Evolutionary conservation across 2,888 invertebrate species (phyloP), one percentile per base, ranked within the genome.

Genomic region (Trissoscelio sp.): DNA sequence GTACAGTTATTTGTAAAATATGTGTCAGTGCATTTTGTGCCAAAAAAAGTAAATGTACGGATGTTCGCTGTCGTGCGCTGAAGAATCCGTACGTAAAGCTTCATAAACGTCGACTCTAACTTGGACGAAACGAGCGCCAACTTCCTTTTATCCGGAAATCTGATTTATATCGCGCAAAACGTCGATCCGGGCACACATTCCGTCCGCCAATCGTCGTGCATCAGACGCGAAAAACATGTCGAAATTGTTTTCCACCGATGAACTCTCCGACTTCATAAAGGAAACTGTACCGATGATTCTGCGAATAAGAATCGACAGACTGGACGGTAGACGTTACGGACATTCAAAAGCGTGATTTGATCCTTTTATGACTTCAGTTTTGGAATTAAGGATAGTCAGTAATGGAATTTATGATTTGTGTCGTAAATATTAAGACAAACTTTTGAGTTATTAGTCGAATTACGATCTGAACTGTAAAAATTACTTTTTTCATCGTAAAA

Each of bases 71-170:
- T 69, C 60, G 60, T 53, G 53, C 51, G 39, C 44, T 44, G 53
- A 64, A 46, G 44, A 44, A 73, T 53, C 42, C 58, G 39, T 75
- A 67, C 74, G 55, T 74, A 74, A 57, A 74, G 28, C 44, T 77
- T 77, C 69, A 77, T 69, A 77, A 77, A 53, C 55, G 69, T 62
- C 69, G 77, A 69, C 62, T 55, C 62, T 46, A 77, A 67, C 53
- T 77, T 53, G 28, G 34, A 24, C 60, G 24, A 42, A 75, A 67
- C 67, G 75, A 67, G 48, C 67, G 31, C 24, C 18, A 55, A 69
- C 77, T 62, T 53, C 20, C 42, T 46, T 77, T 77, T 69, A 62
- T 62, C 69, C 60, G 55, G 62, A 69, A 44, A 77, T 77, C 77
- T 69, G 77, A 77, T 77, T 69, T 77, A 62, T 77, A 51, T 77